A percentile compares a stretch with the other conserved stretches of the same genome.
phyloP scores from a whole-genome alignment of 2,113 vertebrate genomes.

The Noctilio leporinus region DNA sequence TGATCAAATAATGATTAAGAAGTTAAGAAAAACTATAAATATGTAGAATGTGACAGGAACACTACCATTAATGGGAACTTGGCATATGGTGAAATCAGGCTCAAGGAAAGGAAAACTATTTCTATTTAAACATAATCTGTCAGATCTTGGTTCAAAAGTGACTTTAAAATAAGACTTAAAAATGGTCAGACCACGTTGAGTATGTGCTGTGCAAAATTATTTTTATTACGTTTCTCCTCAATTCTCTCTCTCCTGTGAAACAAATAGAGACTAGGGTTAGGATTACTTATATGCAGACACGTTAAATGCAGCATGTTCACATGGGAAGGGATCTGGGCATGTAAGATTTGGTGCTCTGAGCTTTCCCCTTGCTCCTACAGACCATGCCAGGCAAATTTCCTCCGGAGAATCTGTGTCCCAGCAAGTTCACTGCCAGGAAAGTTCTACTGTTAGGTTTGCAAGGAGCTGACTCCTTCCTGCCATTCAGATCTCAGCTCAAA shows the following conservation, averaged over 20 bases:
- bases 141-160: neutral
- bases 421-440: neutral
- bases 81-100: neutral
- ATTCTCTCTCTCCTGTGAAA: neutral
- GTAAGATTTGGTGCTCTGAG: neutral
- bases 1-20: neutral
- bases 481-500: conserved; percentile 26
- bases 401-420: neutral
- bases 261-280: neutral
- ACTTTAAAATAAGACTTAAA: neutral
- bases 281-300: too few relatives aligned
- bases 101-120: neutral
- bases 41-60: conserved; percentile 21
- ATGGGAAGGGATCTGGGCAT: accelerated
- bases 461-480: conserved; percentile 4
- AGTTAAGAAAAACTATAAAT: neutral
- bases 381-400: neutral
- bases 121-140: neutral
- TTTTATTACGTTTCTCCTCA: neutral
- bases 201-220: neutral
- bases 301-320: neutral
- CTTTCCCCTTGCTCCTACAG: neutral
- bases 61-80: neutral
- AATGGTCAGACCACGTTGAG: neutral
- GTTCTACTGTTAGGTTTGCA: neutral